Base-by-base conservation (phyloP, 2,113 vertebrate genomes). In the Anhinga rufa region DNA sequence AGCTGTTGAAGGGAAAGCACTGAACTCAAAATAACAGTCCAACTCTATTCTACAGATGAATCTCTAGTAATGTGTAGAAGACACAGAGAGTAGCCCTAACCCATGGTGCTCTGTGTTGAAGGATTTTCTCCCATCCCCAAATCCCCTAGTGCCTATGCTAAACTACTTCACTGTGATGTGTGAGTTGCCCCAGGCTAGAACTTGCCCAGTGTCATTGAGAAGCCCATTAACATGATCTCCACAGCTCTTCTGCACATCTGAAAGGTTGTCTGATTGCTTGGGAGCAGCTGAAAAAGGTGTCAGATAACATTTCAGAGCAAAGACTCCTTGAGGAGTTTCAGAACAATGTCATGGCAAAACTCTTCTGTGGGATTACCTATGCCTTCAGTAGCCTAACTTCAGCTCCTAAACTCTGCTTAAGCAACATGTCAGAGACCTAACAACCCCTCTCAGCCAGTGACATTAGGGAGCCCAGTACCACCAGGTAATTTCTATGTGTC, bases 151-250 rank as follows among this genome's bases (percentile, higher is more conserved):
- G 1, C 7, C 19, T 40, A 5, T 31, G 19, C 21, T 86, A 32
- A 76, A 52, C 20, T 55, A 7, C 7, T 17, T 12, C 22, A 40
- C 31, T 34, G 25, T 29, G 40, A n/a, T 42, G 15, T 14, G 20
- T 36, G 61, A 52, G 36, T 25, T 86, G 9, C 19, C n/a, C 14
- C 6, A 64, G 19, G 34, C 14, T 60, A 87, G 25, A 64, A 66
- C 13, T 44, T 74, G 60, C 15, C 6, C 57, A 34, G 0, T 78
- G 24, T 10, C 18, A 46, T 17, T 0, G 0, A 82, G 40, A 7
- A 87, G 24, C 2, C 29, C 8, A 9, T 31, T 29, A 55, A 9
- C 17, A 61, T 16, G 5, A 24, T 24, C 20, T 18, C 57, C 32
- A 48, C 14, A 42, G 32, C 7, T 31, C 42, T 49, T 57, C 21